These are phyloP conservation scores for Caenorhabditis angaria DNA, from an alignment of 2,888 invertebrate species.

Conservation along the genomic window DNA sequence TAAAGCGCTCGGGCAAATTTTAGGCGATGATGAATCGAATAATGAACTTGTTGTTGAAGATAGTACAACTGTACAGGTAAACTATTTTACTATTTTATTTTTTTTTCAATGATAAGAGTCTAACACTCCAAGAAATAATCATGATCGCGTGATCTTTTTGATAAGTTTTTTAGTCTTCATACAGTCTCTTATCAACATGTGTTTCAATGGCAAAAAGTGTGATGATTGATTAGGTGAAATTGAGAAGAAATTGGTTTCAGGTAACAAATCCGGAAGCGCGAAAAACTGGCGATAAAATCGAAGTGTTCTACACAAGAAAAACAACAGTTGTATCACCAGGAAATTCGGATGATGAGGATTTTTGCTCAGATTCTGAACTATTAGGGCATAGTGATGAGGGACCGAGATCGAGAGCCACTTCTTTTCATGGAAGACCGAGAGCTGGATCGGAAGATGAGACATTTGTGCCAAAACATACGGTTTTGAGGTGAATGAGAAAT, in stretches of 20 bases:
- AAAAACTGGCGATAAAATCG: conserved; percentile 53
- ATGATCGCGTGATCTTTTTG: conserved; percentile 6
- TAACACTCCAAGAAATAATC: background rate
- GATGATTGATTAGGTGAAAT: conserved; percentile 25
- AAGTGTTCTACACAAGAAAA: conserved; percentile 50
- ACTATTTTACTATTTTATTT: background rate
- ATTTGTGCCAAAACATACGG: conserved; percentile 26
- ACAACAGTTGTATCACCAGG: conserved; percentile 61
- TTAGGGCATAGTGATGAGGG: conserved; percentile 20
- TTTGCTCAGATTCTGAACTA: conserved; percentile 50
- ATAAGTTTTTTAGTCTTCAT: conserved; percentile 6
- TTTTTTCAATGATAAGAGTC: background rate
- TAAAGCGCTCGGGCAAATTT: conserved; percentile 46
- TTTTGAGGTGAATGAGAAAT: conserved; percentile 25
- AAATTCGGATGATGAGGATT: conserved; percentile 63
- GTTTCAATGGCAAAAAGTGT: conserved; percentile 9
- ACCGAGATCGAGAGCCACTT: conserved; percentile 32
- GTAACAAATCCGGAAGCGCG: conserved; percentile 53
- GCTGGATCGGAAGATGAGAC: conserved; percentile 44
- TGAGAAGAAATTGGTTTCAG: conserved; percentile 22
- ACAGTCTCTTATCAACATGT: conserved; percentile 5
- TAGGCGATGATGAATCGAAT: conserved; percentile 38
- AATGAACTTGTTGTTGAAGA: conserved; percentile 50
- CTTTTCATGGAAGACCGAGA: conserved; percentile 32
- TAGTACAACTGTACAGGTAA: conserved; percentile 55